These are phyloP conservation scores for Melanostoma mellinum DNA, from an alignment of 2,888 invertebrate species.

Conservation along the genomic window DNA sequence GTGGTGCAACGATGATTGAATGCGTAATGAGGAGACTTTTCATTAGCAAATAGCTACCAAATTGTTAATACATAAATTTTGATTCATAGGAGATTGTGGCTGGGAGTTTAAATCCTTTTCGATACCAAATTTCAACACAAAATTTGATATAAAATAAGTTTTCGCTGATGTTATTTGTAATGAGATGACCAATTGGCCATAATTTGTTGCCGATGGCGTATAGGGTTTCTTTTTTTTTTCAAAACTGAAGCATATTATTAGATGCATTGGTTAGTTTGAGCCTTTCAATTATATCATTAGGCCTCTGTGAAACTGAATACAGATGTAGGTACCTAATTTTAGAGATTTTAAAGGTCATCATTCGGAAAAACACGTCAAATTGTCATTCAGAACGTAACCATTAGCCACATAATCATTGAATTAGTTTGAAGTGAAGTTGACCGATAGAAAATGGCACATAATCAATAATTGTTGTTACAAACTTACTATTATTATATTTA, in stretches of 20 bases:
- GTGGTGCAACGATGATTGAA: constrained; percentile 64
- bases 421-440: too few relatives aligned
- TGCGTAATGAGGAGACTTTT: constrained; percentile 67
- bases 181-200: not conserved
- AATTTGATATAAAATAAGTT: constrained; percentile 4
- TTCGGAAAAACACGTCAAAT: too few relatives aligned
- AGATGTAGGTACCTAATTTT: too few relatives aligned
- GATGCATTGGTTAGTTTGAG: too few relatives aligned
- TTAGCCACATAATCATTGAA: too few relatives aligned
- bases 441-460: too few relatives aligned
- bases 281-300: too few relatives aligned
- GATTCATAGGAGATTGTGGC: constrained; percentile 36
- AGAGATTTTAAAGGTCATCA: too few relatives aligned
- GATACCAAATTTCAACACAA: constrained; percentile 29
- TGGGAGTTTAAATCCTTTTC: constrained; percentile 18
- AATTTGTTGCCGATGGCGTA: not conserved
- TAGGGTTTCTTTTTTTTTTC: not conserved
- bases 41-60: constrained; percentile 68
- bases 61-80: constrained; percentile 33
- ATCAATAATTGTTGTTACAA: too few relatives aligned
- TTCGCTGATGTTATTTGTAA: not conserved
- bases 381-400: too few relatives aligned
- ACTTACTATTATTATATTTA: too few relatives aligned
- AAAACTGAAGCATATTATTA: not conserved
- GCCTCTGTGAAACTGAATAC: too few relatives aligned